Evolutionary conservation across 2,113 vertebrate species (phyloP).

Genomic region (Ibidorhyncha struthersii): DNA sequence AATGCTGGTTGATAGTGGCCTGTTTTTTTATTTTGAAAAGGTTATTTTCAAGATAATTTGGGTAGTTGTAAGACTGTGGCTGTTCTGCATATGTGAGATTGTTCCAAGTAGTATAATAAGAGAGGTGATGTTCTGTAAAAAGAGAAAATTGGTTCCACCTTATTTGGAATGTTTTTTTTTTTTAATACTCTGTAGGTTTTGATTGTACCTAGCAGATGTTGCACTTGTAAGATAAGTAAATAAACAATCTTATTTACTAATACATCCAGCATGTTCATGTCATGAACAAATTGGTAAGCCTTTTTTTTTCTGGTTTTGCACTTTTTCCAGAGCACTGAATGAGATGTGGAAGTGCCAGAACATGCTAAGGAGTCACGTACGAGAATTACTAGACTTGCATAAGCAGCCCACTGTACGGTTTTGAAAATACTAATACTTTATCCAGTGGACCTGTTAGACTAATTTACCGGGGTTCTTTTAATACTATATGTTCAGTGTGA

Average conservation of each 20-base stretch:
- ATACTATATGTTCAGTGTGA: neutral
- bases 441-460: neutral
- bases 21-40: neutral
- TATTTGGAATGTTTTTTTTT: neutral
- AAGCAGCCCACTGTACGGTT: conserved; percentile 90
- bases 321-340: conserved; percentile 88
- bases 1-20: neutral
- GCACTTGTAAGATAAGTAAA: neutral
- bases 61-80: neutral
- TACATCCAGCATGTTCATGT: neutral
- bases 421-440: neutral
- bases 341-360: conserved; percentile 99
- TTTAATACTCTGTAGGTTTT: neutral
- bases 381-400: conserved; percentile 95
- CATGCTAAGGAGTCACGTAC: conserved; percentile 94
- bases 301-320: neutral
- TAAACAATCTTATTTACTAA: neutral
- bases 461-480: neutral
- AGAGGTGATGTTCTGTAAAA: neutral
- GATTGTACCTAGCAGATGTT: neutral
- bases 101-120: neutral
- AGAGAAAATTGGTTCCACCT: neutral
- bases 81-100: neutral
- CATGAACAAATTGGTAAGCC: neutral
- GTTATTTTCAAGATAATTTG: neutral